A percentile compares a stretch with the other conserved stretches of the same genome.
These are phyloP conservation scores for Campaea margaritaria DNA, from an alignment of 2,888 invertebrate species.

Conservation along the genomic window DNA sequence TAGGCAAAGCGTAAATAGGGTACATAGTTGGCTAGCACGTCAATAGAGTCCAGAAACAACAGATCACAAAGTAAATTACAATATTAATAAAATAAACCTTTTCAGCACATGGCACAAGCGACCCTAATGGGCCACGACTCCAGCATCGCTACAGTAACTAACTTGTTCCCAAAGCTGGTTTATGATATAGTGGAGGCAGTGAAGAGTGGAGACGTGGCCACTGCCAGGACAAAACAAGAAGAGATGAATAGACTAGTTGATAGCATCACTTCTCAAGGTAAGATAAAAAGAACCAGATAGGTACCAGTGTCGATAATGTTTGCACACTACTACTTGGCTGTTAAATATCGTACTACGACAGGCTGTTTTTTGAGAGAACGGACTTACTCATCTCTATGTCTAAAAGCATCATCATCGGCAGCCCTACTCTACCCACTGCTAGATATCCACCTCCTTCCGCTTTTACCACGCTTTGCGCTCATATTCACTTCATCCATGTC, in stretches of 20 bases:
- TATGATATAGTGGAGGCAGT: constrained; percentile 79
- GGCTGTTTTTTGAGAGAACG: too few relatives aligned
- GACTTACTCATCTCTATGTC: too few relatives aligned
- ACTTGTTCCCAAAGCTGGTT: constrained; percentile 86
- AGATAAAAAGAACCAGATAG: constrained; percentile 19
- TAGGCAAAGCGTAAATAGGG: too few relatives aligned
- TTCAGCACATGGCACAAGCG: constrained; percentile 87
- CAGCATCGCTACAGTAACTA: constrained; percentile 88
- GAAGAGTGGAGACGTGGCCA: constrained; percentile 63
- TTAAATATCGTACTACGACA: too few relatives aligned
- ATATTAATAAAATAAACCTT: constrained; percentile 15
- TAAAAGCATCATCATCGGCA: too few relatives aligned
- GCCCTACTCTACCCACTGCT: too few relatives aligned
- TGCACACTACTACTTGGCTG: too few relatives aligned
- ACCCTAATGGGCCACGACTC: constrained; percentile 88
- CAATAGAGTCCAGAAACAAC: too few relatives aligned
- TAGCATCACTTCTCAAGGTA: constrained; percentile 77
- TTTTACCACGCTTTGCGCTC: too few relatives aligned
- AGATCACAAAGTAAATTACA: neutral
- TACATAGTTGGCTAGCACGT: too few relatives aligned
- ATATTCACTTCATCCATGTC: too few relatives aligned
- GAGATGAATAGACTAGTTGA: constrained; percentile 73
- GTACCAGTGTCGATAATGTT: neutral
- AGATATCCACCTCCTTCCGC: too few relatives aligned
- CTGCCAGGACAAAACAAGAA: constrained; percentile 78